A percentile compares a stretch with the other conserved stretches of the same genome.
Evolutionary conservation across 2,888 invertebrate species (phyloP).

Genomic region (Cataglyphis albicans): DNA sequence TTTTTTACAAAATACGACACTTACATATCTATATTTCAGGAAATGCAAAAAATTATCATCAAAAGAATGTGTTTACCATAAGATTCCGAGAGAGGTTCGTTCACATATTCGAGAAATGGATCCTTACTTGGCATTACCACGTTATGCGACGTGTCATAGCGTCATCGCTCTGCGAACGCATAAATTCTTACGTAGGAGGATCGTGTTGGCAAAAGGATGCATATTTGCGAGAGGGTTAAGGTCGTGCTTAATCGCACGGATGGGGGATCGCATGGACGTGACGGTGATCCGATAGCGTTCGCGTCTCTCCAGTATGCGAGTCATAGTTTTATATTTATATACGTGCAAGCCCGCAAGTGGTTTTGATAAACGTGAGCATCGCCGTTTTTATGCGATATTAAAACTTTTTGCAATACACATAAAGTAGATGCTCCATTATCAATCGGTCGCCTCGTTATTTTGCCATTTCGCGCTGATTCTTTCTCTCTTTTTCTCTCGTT

Average conservation of each 20-base stretch:
- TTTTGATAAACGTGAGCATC: slow-evolving; percentile 38
- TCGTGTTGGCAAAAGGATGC: slow-evolving; percentile 2
- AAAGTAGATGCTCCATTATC: not conserved
- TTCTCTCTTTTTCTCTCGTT: not conserved
- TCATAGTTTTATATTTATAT: slow-evolving; percentile 44
- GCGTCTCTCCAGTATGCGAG: not conserved
- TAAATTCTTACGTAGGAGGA: slow-evolving; percentile 29
- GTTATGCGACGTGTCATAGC: not conserved
- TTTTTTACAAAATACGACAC: too few relatives aligned
- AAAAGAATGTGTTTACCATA: not conserved
- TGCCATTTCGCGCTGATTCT: not conserved
- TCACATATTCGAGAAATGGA: not conserved
- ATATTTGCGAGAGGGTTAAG: slow-evolving; percentile 31
- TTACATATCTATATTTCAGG: too few relatives aligned
- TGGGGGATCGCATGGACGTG: not conserved
- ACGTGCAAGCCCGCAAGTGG: slow-evolving; percentile 23
- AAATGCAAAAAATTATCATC: not conserved
- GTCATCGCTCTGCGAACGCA: not conserved
- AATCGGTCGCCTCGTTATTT: not conserved
- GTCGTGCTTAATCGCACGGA: slow-evolving; percentile 18
- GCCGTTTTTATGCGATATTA: not conserved
- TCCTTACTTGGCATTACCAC: not conserved
- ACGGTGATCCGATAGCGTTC: slow-evolving; percentile 11
- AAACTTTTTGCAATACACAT: not conserved
- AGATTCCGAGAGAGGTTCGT: not conserved